A percentile compares a stretch with the other conserved stretches of the same genome.
phyloP scores from a whole-genome alignment of 2,113 vertebrate genomes.

The Microcebus griseorufus region DNA sequence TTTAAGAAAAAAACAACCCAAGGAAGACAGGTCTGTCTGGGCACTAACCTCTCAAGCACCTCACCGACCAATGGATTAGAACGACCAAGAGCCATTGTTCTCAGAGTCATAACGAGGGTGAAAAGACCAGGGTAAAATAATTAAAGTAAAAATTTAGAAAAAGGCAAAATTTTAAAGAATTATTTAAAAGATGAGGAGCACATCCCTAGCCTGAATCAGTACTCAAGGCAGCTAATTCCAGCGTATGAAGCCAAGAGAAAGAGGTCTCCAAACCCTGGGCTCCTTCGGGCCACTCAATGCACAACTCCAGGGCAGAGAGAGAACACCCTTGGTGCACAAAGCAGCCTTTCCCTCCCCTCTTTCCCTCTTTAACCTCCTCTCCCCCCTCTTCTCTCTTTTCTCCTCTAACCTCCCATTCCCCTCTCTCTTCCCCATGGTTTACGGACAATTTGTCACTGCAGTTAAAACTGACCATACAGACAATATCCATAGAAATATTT shows the following conservation, averaged over 20 bases:
- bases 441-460: background rate
- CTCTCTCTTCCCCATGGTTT: background rate
- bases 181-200: background rate
- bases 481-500: background rate
- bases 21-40: background rate
- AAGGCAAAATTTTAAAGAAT: background rate
- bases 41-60: background rate
- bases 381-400: too few relatives aligned
- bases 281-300: background rate
- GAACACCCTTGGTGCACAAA: background rate
- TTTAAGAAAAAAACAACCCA: background rate
- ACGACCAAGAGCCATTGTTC: background rate
- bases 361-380: accelerated
- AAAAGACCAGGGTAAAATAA: background rate
- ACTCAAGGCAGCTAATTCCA: background rate
- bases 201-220: background rate
- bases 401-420: background rate
- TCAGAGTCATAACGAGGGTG: background rate
- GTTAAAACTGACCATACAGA: background rate
- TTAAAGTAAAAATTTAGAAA: background rate
- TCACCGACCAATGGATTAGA: background rate
- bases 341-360: background rate
- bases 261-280: background rate
- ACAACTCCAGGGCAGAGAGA: background rate
- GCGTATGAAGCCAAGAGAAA: background rate